phyloP scores from a whole-genome alignment of 2,888 invertebrate genomes.

The Agrenia bidenticulata region DNA sequence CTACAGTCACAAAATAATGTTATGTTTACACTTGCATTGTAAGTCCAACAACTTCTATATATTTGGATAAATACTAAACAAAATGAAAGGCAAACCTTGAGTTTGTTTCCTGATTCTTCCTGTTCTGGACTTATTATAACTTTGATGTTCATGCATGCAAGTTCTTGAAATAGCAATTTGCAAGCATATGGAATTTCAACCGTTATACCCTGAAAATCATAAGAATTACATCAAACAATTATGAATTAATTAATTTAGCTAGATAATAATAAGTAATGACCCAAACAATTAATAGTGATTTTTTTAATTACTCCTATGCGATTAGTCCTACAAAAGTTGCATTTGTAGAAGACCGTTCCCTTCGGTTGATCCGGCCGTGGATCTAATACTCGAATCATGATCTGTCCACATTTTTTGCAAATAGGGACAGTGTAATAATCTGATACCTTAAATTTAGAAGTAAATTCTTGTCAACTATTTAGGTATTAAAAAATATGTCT shows the following conservation, averaged over 20 bases:
- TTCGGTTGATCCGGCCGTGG: neutral
- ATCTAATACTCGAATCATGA: conserved; percentile 5
- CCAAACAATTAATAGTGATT: too few relatives aligned
- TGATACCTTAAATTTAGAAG: conserved; percentile 10
- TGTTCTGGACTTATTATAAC: conserved; percentile 12
- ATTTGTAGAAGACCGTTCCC: conserved; percentile 17
- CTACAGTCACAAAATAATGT: too few relatives aligned
- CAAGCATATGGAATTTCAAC: conserved; percentile 42
- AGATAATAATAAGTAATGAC: too few relatives aligned
- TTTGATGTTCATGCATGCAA: conserved; percentile 41
- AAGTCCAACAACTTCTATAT: too few relatives aligned
- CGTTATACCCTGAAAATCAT: conserved; percentile 20
- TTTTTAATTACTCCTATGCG: conserved; percentile 24
- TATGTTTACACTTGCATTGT: too few relatives aligned
- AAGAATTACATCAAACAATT: too few relatives aligned
- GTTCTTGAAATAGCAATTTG: conserved; percentile 46
- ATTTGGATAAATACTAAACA: neutral
- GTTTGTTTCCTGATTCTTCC: neutral
- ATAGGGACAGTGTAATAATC: conserved; percentile 3
- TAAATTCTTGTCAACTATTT: neutral
- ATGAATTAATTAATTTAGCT: too few relatives aligned
- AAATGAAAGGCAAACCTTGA: neutral
- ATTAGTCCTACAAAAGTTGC: conserved; percentile 16
- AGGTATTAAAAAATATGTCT: neutral
- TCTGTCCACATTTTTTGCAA: conserved; percentile 6